phyloP scores from a whole-genome alignment of 2,888 invertebrate genomes.

The Caenorhabditis sinica region DNA sequence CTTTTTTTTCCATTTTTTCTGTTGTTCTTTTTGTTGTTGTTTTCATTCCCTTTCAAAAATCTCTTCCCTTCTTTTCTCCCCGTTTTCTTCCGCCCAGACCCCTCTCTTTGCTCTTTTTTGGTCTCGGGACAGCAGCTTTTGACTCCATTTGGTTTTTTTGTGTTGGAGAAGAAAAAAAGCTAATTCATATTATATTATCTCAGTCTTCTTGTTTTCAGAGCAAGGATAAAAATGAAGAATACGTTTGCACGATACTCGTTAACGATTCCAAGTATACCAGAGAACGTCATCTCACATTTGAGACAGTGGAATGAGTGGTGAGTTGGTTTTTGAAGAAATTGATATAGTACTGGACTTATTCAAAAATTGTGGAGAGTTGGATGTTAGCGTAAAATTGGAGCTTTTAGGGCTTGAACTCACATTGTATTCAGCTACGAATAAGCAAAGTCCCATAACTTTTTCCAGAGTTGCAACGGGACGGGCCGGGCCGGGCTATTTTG shows the following conservation, averaged over 20 bases:
- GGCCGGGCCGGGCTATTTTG: too few species aligned
- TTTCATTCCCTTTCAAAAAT: constrained; percentile 21
- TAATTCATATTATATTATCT: not conserved
- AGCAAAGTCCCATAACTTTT: too few species aligned
- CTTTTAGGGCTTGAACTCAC: too few species aligned
- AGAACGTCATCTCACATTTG: constrained; percentile 70
- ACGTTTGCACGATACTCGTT: constrained; percentile 72
- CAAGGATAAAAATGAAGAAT: constrained; percentile 61
- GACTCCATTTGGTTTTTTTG: not conserved
- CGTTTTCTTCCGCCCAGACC: not conserved
- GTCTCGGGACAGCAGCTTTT: not conserved
- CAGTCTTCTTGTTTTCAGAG: constrained; percentile 9
- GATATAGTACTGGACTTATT: too few species aligned
- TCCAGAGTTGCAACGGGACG: too few species aligned
- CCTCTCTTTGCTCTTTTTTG: constrained; percentile 5
- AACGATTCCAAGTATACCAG: constrained; percentile 72
- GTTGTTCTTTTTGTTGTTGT: constrained; percentile 64
- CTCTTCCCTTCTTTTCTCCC: not conserved
- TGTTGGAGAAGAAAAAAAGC: not conserved
- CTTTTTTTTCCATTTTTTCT: constrained; percentile 18
- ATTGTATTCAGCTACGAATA: too few species aligned
- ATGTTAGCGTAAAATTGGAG: too few species aligned
- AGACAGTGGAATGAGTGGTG: constrained; percentile 75
- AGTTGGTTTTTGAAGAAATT: constrained; percentile 17
- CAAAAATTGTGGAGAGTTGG: too few species aligned